Conservation (phyloP, 1,140 invertebrate genomes). For the Hestina assimilis region DNA sequence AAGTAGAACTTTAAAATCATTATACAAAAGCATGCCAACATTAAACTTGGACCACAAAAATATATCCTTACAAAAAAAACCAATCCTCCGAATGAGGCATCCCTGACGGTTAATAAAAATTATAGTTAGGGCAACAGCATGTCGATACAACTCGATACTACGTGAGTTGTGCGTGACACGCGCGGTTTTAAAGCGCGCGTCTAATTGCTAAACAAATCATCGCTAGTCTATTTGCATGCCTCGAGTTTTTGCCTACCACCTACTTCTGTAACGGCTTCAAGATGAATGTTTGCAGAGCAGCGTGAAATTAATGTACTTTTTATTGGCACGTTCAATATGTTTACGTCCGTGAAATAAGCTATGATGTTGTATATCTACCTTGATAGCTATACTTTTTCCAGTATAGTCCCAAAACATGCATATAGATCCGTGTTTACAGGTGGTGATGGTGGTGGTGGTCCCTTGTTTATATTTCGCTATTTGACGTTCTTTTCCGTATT, state of each 20-base stretch:
- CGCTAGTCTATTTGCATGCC: slow-evolving; percentile 21
- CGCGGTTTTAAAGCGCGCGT: slow-evolving; percentile 24
- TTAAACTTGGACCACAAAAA: too few species aligned
- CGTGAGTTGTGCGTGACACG: slow-evolving; percentile 22
- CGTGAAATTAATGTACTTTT: slow-evolving; percentile 1
- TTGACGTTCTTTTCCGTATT: too few species aligned
- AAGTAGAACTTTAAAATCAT: too few species aligned
- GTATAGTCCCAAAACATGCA: too few species aligned
- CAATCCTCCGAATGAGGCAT: too few species aligned
- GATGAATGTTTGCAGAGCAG: not conserved
- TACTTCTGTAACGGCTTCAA: not conserved
- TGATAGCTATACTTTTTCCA: too few species aligned
- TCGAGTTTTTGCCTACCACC: slow-evolving; percentile 20
- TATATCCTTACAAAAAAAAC: too few species aligned
- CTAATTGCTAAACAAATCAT: slow-evolving; percentile 31
- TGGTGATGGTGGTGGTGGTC: too few species aligned
- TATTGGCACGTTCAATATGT: not conserved
- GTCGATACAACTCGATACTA: not conserved
- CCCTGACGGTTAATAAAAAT: not conserved
- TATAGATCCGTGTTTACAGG: too few species aligned
- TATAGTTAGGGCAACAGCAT: slow-evolving; percentile 4
- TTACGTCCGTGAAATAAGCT: not conserved
- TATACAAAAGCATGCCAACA: too few species aligned
- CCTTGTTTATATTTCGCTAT: too few species aligned
- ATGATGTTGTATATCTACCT: too few species aligned